phyloP scores from a whole-genome alignment of 2,113 vertebrate genomes.

The Varanus salvator region DNA sequence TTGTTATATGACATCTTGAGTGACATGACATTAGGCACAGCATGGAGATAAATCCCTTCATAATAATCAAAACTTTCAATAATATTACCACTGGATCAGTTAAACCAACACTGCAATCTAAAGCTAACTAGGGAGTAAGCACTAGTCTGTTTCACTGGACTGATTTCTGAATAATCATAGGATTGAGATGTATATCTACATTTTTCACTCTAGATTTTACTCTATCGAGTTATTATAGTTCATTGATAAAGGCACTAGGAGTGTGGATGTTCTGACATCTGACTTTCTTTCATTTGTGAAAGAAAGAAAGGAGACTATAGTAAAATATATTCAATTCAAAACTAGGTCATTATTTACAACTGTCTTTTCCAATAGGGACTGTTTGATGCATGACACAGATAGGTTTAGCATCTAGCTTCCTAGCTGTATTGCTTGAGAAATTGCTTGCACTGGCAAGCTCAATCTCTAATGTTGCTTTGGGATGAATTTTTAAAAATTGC shows the following conservation, averaged over 20 bases:
- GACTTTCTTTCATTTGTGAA: conserved; percentile 14
- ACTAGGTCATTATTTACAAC: conserved; percentile 49
- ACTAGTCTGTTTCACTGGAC: background rate
- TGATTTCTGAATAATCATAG: background rate
- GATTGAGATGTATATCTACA: no score
- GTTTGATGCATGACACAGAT: conserved; percentile 34
- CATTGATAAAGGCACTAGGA: background rate
- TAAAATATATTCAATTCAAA: conserved; percentile 56
- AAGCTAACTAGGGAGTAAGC: background rate
- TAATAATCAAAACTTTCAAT: conserved; percentile 49
- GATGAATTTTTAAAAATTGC: background rate
- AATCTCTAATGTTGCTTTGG: background rate
- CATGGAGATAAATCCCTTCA: background rate
- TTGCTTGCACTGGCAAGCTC: background rate
- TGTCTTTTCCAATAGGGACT: conserved; percentile 33
- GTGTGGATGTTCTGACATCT: background rate
- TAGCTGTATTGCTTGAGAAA: conserved; percentile 49
- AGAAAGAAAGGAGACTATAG: conserved; percentile 16
- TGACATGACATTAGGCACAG: background rate
- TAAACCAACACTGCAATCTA: background rate
- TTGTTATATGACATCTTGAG: background rate
- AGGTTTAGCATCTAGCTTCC: conserved; percentile 43
- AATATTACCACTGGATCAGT: background rate
- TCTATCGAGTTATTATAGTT: background rate
- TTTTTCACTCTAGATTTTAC: background rate